A percentile compares a stretch with the other conserved stretches of the same genome.
Evolutionary conservation across 2,797 vertebrate species (phyloP).

Genomic region (Epinephelus malabaricus): DNA sequence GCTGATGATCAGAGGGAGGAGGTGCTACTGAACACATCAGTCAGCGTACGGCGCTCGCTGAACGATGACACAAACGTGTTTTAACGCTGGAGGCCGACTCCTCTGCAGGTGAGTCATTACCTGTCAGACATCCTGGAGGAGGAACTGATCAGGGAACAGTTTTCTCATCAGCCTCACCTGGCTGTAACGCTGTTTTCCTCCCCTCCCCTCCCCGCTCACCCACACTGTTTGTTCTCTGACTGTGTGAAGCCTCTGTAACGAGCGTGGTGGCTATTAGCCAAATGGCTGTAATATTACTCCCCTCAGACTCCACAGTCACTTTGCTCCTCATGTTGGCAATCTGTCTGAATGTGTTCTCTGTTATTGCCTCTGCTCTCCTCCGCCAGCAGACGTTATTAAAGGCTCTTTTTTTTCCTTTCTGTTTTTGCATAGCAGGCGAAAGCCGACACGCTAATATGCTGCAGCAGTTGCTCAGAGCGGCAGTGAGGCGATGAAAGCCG

Average conservation of each 20-base stretch:
- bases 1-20: not conserved
- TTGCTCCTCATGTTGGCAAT: conserved; percentile 68
- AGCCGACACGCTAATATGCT: conserved; percentile 47
- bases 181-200: conserved; percentile 1
- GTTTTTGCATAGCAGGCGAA: conserved; percentile 65
- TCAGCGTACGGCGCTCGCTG: not conserved
- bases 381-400: conserved; percentile 51
- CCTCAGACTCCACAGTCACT: conserved; percentile 63
- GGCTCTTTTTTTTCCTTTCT: not conserved
- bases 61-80: not conserved
- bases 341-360: conserved; percentile 61
- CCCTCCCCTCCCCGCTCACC: not conserved
- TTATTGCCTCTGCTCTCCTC: conserved; percentile 59
- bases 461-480: conserved; percentile 39
- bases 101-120: not conserved
- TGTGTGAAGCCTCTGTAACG: conserved; percentile 54
- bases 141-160: not conserved
- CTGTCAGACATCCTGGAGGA: conserved; percentile 1
- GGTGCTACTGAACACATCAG: no score
- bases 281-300: conserved; percentile 76
- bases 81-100: not conserved
- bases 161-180: conserved; percentile 28
- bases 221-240: conserved; percentile 41
- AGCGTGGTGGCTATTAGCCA: conserved; percentile 67
- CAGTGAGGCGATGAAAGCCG: conserved; percentile 7